Conservation (phyloP, 2,888 invertebrate species). For the Acleris cristana region DNA sequence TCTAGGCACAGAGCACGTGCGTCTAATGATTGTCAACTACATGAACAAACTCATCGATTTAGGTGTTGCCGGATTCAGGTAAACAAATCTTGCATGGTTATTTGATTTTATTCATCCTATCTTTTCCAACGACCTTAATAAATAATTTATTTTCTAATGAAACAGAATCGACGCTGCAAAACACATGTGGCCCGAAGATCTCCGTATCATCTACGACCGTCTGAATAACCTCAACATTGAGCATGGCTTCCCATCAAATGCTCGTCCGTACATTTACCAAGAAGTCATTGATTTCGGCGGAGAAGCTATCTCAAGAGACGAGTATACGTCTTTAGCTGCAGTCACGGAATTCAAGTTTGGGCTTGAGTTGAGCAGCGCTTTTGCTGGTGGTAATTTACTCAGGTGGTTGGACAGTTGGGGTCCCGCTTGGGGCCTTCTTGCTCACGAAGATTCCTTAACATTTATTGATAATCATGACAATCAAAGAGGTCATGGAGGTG, state of each 20-base stretch:
- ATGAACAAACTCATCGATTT: conserved; percentile 86
- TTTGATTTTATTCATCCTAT: no score
- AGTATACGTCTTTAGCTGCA: conserved; percentile 82
- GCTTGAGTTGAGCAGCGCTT: conserved; percentile 69
- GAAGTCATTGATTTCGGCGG: conserved; percentile 89
- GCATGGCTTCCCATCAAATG: conserved; percentile 85
- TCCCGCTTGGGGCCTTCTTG: conserved; percentile 85
- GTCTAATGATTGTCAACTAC: conserved; percentile 85
- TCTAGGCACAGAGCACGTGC: conserved; percentile 86
- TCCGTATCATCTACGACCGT: conserved; percentile 85
- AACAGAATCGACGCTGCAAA: conserved; percentile 89
- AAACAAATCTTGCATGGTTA: conserved; percentile 44
- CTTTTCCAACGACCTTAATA: no score
- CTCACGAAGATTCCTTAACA: conserved; percentile 82
- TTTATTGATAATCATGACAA: conserved; percentile 94
- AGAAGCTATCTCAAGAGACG: conserved; percentile 76
- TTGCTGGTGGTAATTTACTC: conserved; percentile 79
- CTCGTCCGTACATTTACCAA: conserved; percentile 88
- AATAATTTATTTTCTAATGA: background rate
- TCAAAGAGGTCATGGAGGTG: conserved; percentile 86
- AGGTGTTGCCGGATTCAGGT: conserved; percentile 91
- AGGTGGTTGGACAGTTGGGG: conserved; percentile 86
- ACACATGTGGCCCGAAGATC: conserved; percentile 91
- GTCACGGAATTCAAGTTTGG: conserved; percentile 88
- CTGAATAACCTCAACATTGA: conserved; percentile 84